phyloP scores from a whole-genome alignment of 1,140 invertebrate species.

The Drosophila suzukii region DNA sequence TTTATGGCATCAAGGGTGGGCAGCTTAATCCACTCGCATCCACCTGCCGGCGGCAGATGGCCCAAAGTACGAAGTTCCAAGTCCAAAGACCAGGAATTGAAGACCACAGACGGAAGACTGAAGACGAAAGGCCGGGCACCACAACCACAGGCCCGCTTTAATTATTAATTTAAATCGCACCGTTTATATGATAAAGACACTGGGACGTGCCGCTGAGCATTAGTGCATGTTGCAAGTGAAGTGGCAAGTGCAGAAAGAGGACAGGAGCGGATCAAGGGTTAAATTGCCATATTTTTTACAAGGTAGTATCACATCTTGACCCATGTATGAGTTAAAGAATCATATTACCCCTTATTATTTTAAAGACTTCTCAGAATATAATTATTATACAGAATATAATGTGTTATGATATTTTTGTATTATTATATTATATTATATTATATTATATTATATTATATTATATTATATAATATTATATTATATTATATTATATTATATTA shows the following conservation, averaged over 20 bases:
- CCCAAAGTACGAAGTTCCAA: conserved; percentile 7
- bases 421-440: no score
- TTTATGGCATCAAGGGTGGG: conserved; percentile 61
- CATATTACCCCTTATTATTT: no score
- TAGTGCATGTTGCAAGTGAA: conserved; percentile 66
- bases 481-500: no score
- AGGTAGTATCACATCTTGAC: no score
- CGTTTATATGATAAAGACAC: conserved; percentile 81
- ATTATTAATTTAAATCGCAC: conserved; percentile 82
- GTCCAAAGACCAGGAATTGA: not conserved
- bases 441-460: no score
- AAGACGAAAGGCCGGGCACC: not conserved
- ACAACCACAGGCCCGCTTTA: conserved; percentile 53
- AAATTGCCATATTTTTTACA: no score
- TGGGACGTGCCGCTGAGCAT: conserved; percentile 75
- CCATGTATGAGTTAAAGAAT: no score
- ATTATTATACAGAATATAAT: no score
- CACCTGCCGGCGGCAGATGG: conserved; percentile 39
- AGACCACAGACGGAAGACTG: conserved; percentile 12
- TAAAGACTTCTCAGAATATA: no score
- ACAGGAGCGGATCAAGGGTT: conserved; percentile 26
- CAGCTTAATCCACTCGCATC: conserved; percentile 50
- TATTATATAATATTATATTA: no score
- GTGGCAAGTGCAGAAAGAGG: conserved; percentile 23
- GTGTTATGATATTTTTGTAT: no score